Base-by-base conservation (phyloP, 35 echinoderm and acorn worm genomes). In the Holothuria glaberrima region DNA sequence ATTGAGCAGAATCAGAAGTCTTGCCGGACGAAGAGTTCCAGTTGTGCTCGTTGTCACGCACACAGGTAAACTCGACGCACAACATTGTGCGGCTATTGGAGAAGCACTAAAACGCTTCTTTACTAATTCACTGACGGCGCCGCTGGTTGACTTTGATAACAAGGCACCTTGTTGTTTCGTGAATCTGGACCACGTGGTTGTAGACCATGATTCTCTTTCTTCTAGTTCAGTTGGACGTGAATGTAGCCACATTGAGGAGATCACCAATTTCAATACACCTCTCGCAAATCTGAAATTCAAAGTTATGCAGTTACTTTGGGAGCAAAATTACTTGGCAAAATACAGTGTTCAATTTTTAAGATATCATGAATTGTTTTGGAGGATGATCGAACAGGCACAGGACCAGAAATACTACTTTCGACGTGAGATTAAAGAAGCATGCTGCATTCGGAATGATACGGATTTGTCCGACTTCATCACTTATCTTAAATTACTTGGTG, bases 281-380 rank as follows among this genome's bases (percentile, higher is more conserved):
- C 5, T 54, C 10, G 16, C 9, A 17, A 54, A 17, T 54, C 13
- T 54, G 50, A 54, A 17, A 54, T 54, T 14, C n/a, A 78, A 48
- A n/a, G 20, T 78, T 48, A 48, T 78, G 22, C 36, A 27, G 17
- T 0, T 78, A 28, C 21, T 78, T 48, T 78, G 44, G 41, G 74
- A 78, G 44, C 74, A 48, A 7, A 78, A 0, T 48, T 78, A 48
- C 38, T 25, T 78, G 29, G n/a, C 16, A 48, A 22, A 21, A 17
- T 35, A n/a, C 20, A 27, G 38, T 48, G 24, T n/a, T 12, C 44
- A 26, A 7, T 78, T 48, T 50, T 54, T 78, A 20, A 50, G 18
- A 78, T 26, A 48, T 78, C 35, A 41, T 78, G 74, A 78, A 45
- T 78, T 48, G 38, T 78, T 78, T 78, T 78, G 74, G 74, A 78